Conservation (phyloP, 2,888 invertebrate species). For the Seira musarum region DNA sequence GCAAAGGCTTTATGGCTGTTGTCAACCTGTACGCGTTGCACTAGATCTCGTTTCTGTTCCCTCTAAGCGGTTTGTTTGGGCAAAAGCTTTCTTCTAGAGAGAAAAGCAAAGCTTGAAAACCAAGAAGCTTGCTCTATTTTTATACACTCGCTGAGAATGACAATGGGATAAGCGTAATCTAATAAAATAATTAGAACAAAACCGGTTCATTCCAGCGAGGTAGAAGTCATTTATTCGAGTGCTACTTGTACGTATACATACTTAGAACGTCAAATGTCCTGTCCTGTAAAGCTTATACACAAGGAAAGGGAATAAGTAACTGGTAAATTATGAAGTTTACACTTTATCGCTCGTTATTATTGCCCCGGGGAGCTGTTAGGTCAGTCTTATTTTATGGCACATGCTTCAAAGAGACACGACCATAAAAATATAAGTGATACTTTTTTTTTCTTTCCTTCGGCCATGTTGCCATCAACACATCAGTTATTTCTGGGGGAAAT, state of each 20-base stretch:
- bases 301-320: neutral
- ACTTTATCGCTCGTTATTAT: constrained; percentile 35
- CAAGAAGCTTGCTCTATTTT: too few relatives aligned
- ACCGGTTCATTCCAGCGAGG: neutral
- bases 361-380: constrained; percentile 45
- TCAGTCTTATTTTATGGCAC: constrained; percentile 35
- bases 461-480: neutral
- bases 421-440: constrained; percentile 14
- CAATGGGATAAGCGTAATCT: constrained; percentile 24
- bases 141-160: neutral
- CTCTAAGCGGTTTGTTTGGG: too few relatives aligned
- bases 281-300: too few relatives aligned
- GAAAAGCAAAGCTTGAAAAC: too few relatives aligned
- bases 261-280: too few relatives aligned
- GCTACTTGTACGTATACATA: too few relatives aligned
- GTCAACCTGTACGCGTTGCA: neutral
- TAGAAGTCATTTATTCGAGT: too few relatives aligned
- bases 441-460: neutral
- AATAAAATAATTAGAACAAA: constrained; percentile 52
- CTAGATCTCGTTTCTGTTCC: too few relatives aligned
- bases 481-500: neutral
- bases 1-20: neutral
- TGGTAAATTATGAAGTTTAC: constrained; percentile 46
- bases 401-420: neutral
- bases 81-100: too few relatives aligned